Base-by-base conservation (phyloP, 2,888 invertebrate genomes). In the Lepidocyrtoides sp. region DNA sequence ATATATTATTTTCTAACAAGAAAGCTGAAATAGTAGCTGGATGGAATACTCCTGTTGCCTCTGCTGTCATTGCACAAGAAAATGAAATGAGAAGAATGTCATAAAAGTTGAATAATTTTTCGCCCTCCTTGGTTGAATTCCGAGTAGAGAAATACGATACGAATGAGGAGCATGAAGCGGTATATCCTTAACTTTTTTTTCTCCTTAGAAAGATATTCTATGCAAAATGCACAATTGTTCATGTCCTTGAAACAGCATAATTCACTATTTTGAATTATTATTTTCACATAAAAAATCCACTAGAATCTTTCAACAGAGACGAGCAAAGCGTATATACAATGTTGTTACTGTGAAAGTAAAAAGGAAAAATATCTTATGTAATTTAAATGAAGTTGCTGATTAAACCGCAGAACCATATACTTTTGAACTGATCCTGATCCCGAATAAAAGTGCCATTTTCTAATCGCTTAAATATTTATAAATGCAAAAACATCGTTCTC, bases 21-120 rank as follows among this genome's bases (percentile, higher is more conserved):
- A 66, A 26, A n/a, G 1, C 0, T 12, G 2, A 26, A 29, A 66
- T n/a, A 29, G 32, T 2, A n/a, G n/a, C n/a, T n/a, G n/a, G 66
- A 29, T 32, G 32, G 32, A 66, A 32, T 32, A 12, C 66, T 66
- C 29, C 66, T 66, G 66, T 32, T 72, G 72, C 72, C 72, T 44
- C 72, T 66, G 12, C 66, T 72, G 72, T 44, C 72, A 72, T 44
- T 72, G 72, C 17, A 60, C 3, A 79, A 79, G 60, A 82, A 82
- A 82, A 63, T 63, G 82, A 82, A 79, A 79, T 54, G 79, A 54
- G 57, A 10, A 17, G 54, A 79, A 79, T 79, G 79, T 79, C 51
- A 44, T 44, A 72, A 72, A 72, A 17, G 44, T 72, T 41, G 72
- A 72, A 44, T 66, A 66, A 32, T 66, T 66, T 66, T 66, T 66